phyloP scores from a whole-genome alignment of 2,113 vertebrate species.

The Ammodytes dubius region DNA sequence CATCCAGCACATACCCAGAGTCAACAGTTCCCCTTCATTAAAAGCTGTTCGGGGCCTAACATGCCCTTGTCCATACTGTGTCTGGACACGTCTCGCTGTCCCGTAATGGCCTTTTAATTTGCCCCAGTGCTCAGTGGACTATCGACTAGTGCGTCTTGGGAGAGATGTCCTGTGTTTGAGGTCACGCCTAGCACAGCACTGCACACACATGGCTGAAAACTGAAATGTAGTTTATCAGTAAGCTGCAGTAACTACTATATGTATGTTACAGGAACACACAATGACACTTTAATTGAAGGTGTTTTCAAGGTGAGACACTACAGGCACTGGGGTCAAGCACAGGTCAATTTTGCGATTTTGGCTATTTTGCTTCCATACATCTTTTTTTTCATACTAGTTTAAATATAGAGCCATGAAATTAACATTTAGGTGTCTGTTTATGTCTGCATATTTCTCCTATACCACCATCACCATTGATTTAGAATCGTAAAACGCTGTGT shows the following conservation, averaged over 20 bases:
- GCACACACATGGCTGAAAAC: slow-evolving; percentile 22
- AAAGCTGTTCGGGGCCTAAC: slow-evolving; percentile 46
- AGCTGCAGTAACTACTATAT: slow-evolving; percentile 26
- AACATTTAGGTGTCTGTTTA: too few relatives aligned
- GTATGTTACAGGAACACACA: background rate
- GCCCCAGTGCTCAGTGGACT: slow-evolving; percentile 56
- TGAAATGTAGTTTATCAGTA: slow-evolving; percentile 41
- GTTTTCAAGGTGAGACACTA: background rate
- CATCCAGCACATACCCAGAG: slow-evolving; percentile 12
- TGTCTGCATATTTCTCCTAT: too few relatives aligned
- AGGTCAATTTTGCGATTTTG: too few relatives aligned
- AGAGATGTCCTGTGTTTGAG: slow-evolving; percentile 54
- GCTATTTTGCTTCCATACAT: too few relatives aligned
- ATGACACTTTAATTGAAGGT: background rate
- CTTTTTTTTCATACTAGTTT: too few relatives aligned
- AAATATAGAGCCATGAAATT: too few relatives aligned
- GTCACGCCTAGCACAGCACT: slow-evolving; percentile 48
- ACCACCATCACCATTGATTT: too few relatives aligned
- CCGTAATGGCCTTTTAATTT: slow-evolving; percentile 79
- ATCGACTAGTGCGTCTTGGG: slow-evolving; percentile 66
- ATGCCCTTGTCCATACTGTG: slow-evolving; percentile 54
- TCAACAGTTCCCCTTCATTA: slow-evolving; percentile 65
- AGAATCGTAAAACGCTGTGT: too few relatives aligned
- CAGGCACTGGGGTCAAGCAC: too few relatives aligned
- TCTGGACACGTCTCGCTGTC: slow-evolving; percentile 57